These are phyloP conservation scores for Pocota personata DNA, from an alignment of 2,888 invertebrate genomes.

Conservation along the genomic window DNA sequence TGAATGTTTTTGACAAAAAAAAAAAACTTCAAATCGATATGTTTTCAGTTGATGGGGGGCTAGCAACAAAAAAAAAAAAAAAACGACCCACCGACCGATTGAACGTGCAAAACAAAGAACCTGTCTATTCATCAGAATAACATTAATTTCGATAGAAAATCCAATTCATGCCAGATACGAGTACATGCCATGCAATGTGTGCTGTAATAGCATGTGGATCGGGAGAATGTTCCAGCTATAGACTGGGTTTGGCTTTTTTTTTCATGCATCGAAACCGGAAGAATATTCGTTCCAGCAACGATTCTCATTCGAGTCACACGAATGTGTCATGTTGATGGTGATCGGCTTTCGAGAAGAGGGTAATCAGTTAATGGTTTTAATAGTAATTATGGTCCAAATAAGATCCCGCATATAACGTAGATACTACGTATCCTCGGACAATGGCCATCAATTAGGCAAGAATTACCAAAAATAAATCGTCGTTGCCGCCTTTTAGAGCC, in stretches of 20 bases:
- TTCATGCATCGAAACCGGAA: slow-evolving; percentile 43
- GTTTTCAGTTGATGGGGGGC: not conserved
- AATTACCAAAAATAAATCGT: slow-evolving; percentile 14
- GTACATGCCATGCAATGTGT: not conserved
- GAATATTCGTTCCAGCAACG: slow-evolving; percentile 15
- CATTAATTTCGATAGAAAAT: slow-evolving; percentile 62
- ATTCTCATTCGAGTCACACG: not conserved
- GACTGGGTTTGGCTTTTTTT: not conserved
- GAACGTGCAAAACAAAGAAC: slow-evolving; percentile 45
- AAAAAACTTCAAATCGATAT: slow-evolving; percentile 13
- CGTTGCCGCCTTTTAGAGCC: not conserved
- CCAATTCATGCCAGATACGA: slow-evolving; percentile 10
- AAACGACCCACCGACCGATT: slow-evolving; percentile 19
- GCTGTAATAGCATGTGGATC: not conserved
- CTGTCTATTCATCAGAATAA: slow-evolving; percentile 53
- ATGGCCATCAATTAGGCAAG: slow-evolving; percentile 56
- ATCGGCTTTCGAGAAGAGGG: slow-evolving; percentile 48
- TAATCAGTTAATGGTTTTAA: slow-evolving; percentile 51
- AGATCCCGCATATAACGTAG: slow-evolving; percentile 28
- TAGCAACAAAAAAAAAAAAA: not conserved
- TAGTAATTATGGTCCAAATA: slow-evolving; percentile 1
- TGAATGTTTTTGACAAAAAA: slow-evolving; percentile 19
- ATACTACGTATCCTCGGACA: slow-evolving; percentile 9
- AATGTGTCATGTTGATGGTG: slow-evolving; percentile 29
- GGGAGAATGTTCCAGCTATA: not conserved